phyloP scores from a whole-genome alignment of 2,797 vertebrate genomes.

The Tolypeutes matacus region DNA sequence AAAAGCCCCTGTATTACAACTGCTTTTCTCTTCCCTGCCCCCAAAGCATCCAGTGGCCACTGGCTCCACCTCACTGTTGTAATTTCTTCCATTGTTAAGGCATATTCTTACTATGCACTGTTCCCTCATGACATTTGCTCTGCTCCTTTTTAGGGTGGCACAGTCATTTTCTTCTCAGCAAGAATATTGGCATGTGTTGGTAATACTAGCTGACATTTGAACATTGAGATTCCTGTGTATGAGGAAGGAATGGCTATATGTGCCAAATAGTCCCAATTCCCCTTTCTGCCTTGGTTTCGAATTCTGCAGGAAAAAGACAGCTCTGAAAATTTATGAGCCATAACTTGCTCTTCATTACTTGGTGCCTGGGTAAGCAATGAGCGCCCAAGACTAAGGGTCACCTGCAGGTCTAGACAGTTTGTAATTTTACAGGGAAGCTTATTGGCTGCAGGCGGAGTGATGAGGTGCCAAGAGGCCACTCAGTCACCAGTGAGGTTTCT shows the following conservation, averaged over 20 bases:
- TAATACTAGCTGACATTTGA: conserved; percentile 31
- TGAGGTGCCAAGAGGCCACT: conserved; percentile 45
- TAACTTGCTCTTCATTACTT: conserved; percentile 61
- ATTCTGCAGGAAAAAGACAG: conserved; percentile 60
- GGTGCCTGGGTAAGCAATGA: neutral
- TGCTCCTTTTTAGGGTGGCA: neutral
- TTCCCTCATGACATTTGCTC: neutral
- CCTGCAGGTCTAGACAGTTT: conserved; percentile 50
- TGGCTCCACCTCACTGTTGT: too few species aligned
- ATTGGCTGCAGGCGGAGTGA: conserved; percentile 28
- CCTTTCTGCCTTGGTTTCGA: conserved; percentile 46
- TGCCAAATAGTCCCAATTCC: neutral
- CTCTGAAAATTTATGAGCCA: conserved; percentile 63
- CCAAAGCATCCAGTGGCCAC: too few species aligned
- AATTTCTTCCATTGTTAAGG: too few species aligned
- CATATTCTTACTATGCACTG: neutral
- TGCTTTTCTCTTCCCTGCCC: too few species aligned
- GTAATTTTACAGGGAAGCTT: conserved; percentile 64
- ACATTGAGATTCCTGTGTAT: neutral
- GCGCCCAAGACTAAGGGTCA: conserved; percentile 17
- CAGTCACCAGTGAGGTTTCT: neutral
- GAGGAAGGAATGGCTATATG: conserved; percentile 42
- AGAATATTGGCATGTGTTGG: conserved; percentile 27
- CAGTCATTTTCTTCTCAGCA: neutral
- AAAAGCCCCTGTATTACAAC: too few species aligned